Evolutionary conservation across 1,140 invertebrate genomes (phyloP), one percentile per base, ranked within the genome.

Genomic region (Epicauta chinensis): DNA sequence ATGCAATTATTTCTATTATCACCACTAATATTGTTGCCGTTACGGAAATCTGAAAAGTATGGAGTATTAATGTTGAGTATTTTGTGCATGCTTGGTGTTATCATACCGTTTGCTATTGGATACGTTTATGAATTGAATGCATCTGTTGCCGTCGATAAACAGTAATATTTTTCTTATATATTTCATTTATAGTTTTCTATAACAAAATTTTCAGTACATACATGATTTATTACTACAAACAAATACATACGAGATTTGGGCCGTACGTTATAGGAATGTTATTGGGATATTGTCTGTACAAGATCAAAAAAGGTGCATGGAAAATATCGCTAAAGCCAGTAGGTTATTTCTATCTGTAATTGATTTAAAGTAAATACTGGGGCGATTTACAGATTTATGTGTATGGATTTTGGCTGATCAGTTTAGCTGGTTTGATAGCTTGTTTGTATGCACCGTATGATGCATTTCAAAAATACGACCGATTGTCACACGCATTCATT

Each of bases 201-300:
- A n/a, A n/a, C n/a, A n/a, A n/a, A n/a, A n/a, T n/a, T n/a, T n/a
- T n/a, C n/a, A n/a, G n/a, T n/a, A n/a, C n/a, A n/a, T n/a, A n/a
- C n/a, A 23, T 23, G 23, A 5, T 23, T 13, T 31, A 54, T 41
- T 66, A 67, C 47, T 71, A 72, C 36, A 52, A 60, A 12, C 38
- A 45, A 5, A 56, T 62, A 6, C 73, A 76, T 57, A 72, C 67
- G 0, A 64, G 77, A 60, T 73, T 74, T 29, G 68, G 73, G 3
- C 75, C 80, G 0, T 82, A 77, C 66, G 56, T 82, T 12, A 68
- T 79, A 11, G 80, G 80, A 14, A 73, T 81, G 45, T 61, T 76
- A 12, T 59, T 73, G 10, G 79, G 79, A 15, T 81, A 78, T 55
- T 14, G 29, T n/a, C 46, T 59, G 35, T 52, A 46, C 30, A 44